Conservation (phyloP, 2,113 vertebrate species). For the Egretta garzetta region DNA sequence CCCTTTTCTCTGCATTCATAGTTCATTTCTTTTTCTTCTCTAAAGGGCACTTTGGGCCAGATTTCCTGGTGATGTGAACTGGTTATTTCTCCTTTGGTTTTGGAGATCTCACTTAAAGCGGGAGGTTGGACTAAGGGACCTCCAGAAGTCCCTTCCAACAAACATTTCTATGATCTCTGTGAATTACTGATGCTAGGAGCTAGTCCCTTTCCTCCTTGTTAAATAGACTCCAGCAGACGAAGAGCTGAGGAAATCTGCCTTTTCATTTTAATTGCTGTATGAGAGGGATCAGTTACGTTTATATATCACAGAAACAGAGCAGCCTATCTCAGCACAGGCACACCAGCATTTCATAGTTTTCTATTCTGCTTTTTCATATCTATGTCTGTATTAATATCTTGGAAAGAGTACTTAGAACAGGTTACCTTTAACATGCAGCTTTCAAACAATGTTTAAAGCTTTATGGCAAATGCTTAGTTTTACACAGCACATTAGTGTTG, state of each 20-base stretch:
- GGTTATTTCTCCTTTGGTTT: not conserved
- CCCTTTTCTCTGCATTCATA: not conserved
- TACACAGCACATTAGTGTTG: constrained; percentile 20
- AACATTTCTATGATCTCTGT: not conserved
- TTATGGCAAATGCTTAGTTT: constrained; percentile 29
- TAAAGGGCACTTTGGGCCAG: not conserved
- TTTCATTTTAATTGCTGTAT: constrained; percentile 7
- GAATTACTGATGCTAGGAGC: not conserved
- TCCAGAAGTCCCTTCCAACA: not conserved
- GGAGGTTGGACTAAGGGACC: not conserved
- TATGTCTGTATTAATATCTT: not conserved
- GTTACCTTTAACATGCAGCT: constrained; percentile 26
- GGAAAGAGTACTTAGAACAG: not conserved
- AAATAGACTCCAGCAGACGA: not conserved
- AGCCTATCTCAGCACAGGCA: not conserved
- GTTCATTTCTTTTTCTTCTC: not conserved
- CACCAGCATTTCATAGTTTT: not conserved
- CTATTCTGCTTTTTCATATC: not conserved
- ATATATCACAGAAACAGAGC: not conserved
- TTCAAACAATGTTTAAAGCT: constrained; percentile 44
- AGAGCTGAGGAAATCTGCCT: not conserved
- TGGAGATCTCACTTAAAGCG: not conserved
- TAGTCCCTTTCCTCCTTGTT: not conserved
- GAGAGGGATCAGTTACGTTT: not conserved
- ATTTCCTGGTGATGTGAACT: not conserved